Base-by-base conservation (phyloP, 2,888 invertebrate species). In the Lutraria lutraria region DNA sequence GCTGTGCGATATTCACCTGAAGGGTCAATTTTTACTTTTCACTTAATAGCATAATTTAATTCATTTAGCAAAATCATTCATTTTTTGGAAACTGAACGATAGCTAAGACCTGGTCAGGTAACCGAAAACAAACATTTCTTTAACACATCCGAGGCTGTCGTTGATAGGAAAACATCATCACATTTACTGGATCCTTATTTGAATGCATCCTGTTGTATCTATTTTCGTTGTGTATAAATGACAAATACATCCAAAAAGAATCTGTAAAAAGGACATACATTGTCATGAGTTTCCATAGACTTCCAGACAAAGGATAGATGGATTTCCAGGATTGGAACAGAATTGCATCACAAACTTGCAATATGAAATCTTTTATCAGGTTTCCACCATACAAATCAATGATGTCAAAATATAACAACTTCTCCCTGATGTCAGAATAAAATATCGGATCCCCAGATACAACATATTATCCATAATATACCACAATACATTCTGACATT, bases 401-500 rank as follows among this genome's bases (percentile, higher is more conserved):
- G 25, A 68, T 68, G 63, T 25, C n/a, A 76, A 76, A 76, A 76
- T 25, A 76, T 31, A 76, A 76, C 34, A 76, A 76, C 76, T 76
- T 31, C 76, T 76, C 76, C 76, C 76, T 19, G 34, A 19, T 31
- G 3, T 19, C 16, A 76, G 31, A 56, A 56, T 31, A 76, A 19
- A 76, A 76, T 34, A 76, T 68, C 25, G n/a, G 63, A 68, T 68
- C 63, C 63, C 63, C n/a, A 68, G 63, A 68, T 68, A 68, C 25
- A 12, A n/a, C 63, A 68, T 68, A 43, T n/a, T 43, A 43, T 43
- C 43, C 43, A 43, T 43, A 43, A 43, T 68, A n/a, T 25, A 68
- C 25, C 63, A 68, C 25, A 25, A 68, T 25, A 68, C 25, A 68
- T 68, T 25, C 21, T 68, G 63, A 25, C 63, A 25, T n/a, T 68